A percentile compares a stretch with the other conserved stretches of the same genome.
Conservation (phyloP, 2,888 invertebrate species). For the Homarus gammarus region DNA sequence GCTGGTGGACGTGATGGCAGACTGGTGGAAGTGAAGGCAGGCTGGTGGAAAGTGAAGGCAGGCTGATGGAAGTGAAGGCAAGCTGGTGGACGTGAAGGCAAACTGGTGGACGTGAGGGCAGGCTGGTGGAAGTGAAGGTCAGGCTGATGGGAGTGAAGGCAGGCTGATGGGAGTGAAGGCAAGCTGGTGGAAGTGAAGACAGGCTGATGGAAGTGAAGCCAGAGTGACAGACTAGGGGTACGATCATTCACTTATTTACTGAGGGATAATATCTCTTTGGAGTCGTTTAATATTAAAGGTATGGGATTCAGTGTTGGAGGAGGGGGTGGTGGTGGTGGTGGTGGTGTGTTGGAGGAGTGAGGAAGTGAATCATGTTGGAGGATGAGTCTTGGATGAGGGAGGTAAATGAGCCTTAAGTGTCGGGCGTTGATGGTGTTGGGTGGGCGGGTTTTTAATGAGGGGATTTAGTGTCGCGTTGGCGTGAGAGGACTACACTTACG, state of each 20-base stretch:
- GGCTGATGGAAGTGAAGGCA: too few species aligned
- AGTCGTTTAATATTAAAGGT: neutral
- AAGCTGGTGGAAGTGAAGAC: too few species aligned
- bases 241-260: neutral
- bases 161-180: too few species aligned
- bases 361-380: neutral
- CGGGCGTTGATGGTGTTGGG: slow-evolving; percentile 2
- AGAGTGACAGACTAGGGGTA: neutral
- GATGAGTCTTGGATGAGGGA: neutral
- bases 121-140: too few species aligned
- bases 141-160: too few species aligned
- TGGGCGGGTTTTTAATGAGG: slow-evolving; percentile 2
- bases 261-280: neutral
- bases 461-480: neutral
- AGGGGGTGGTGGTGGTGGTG: neutral
- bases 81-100: too few species aligned
- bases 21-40: too few species aligned
- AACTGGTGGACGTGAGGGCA: too few species aligned
- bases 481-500: neutral
- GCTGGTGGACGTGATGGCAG: too few species aligned
- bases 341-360: neutral
- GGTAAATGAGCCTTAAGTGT: too few species aligned
- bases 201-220: too few species aligned
- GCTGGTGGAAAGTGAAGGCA: too few species aligned
- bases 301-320: neutral